Conservation (phyloP, 2,888 invertebrate genomes). For the Drosophila nr. medialis region DNA sequence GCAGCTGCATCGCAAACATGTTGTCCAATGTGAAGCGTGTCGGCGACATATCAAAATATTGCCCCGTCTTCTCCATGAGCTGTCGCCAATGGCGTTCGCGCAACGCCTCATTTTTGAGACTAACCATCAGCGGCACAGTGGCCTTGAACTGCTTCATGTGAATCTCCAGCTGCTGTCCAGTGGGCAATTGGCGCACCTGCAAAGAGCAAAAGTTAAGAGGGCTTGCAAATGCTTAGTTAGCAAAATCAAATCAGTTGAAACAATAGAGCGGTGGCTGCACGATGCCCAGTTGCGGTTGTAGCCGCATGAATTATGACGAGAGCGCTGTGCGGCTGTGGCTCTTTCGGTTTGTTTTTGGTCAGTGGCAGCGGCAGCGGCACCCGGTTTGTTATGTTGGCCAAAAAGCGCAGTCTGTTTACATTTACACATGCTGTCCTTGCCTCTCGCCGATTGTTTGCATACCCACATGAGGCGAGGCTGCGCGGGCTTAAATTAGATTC, state of each 20-base stretch:
- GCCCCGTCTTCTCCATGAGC: constrained; percentile 93
- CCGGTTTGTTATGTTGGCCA: constrained; percentile 39
- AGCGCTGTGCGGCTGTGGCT: constrained; percentile 54
- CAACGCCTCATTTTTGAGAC: constrained; percentile 95
- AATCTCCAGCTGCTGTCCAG: constrained; percentile 90
- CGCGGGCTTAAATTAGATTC: constrained; percentile 68
- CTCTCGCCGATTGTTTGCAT: constrained; percentile 58
- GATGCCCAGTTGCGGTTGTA: constrained; percentile 50
- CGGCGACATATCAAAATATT: constrained; percentile 94
- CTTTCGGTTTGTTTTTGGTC: constrained; percentile 54
- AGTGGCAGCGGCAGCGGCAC: constrained; percentile 13
- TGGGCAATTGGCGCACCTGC: constrained; percentile 85
- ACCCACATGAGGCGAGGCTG: constrained; percentile 47
- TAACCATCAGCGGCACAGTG: constrained; percentile 94
- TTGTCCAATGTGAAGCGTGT: constrained; percentile 96
- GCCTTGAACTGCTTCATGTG: constrained; percentile 95
- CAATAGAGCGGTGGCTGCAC: constrained; percentile 69
- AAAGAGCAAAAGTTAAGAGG: neutral
- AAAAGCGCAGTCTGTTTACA: constrained; percentile 75
- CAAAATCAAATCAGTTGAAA: constrained; percentile 75
- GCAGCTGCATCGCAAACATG: constrained; percentile 96
- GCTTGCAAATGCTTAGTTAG: constrained; percentile 63
- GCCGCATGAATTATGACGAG: constrained; percentile 71
- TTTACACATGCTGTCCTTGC: constrained; percentile 18
- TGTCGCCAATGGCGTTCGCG: constrained; percentile 95